Evolutionary conservation across 2,113 vertebrate genomes (phyloP), one percentile per base, ranked within the genome.

Genomic region (Etheostoma cragini): DNA sequence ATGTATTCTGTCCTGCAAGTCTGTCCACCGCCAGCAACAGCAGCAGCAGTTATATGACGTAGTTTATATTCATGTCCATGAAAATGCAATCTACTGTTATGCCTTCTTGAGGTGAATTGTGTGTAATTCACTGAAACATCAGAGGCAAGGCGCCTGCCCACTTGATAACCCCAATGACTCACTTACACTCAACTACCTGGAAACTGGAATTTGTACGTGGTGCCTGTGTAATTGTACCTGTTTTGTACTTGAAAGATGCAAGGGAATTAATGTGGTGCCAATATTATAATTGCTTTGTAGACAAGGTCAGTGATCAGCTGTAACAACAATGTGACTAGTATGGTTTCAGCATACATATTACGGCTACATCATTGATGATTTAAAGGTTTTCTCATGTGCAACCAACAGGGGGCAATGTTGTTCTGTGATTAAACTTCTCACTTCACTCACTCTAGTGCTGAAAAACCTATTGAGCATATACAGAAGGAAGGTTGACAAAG

Each of bases 391-490:
- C 74, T 78, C 66, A n/a, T 26, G 17, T 77, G 49, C 5, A 21
- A 26, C 91, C 95, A 85, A 95, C 57, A 95, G 95, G 92, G 95
- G 95, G 95, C 94, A 95, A 81, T 95, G 91, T 95, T 94, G 94
- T 17, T 84, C 90, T 87, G 89, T 80, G 75, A 57, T 80, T 91
- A 54, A 91, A 86, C 45, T 1, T 21, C 66, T 78, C 60, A 57
- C 30, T 60, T 62, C 16, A 57, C 35, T 14, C 66, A 45, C 71
- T 74, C 21, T 50, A 74, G 12, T 80, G 83, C 30, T 86, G 79
- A 30, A 70, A 57, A 72, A 58, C 78, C 67, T 82, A 74, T 65
- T 62, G 69, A 82, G 83, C 83, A 64, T 17, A 74, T 83, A 83
- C 82, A 87, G 85, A 78, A 75, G 76, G 77, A 80, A 83, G 83